Base-by-base conservation (phyloP, 2,113 vertebrate genomes). In the Crotalus viridis region DNA sequence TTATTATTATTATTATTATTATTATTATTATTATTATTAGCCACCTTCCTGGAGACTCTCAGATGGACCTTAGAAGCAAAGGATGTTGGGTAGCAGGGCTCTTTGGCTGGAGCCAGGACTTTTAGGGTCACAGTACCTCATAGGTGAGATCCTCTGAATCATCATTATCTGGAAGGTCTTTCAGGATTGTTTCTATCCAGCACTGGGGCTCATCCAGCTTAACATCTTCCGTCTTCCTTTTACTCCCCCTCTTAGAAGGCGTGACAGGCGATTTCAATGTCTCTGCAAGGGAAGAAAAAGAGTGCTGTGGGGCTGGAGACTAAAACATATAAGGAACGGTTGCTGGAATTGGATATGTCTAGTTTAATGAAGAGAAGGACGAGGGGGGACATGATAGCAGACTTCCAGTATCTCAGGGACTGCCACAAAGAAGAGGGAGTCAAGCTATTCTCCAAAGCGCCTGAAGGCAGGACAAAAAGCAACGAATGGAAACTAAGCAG, bases 151-250 rank as follows among this genome's bases (percentile, higher is more conserved):
- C 98, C 0, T 95, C 97, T 0, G 94, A 28, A 46, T 94, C 97
- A 0, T 98, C 98, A 0, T 97, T 96, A 0, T 98, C 98, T 0
- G 88, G 88, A 1, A 98, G 92, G 3, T 98, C 98, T 89, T 96
- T 95, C 74, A 89, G 95, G 55, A 99, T 95, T 0, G 95, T 59
- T 56, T 97, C 96, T 1, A 98, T 87, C 98, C 98, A 99, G 24
- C 97, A 96, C 3, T 94, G 97, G 22, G 97, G 96, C n/a, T 98
- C 97, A 17, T 97, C 96, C 2, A 98, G 95, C 24, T 97, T 97
- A 54, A 98, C 9, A 0, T 98, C 98, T n/a, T 98, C 98, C 87
- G 97, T 51, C 89, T 98, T 98, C 88, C 98, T 97, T 94, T 98
- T 99, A 94, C 94, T 98, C 56, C 97, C 98, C 92, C 98, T 98